phyloP scores from a whole-genome alignment of 2,888 invertebrate genomes.

The Hemithea aestivaria region DNA sequence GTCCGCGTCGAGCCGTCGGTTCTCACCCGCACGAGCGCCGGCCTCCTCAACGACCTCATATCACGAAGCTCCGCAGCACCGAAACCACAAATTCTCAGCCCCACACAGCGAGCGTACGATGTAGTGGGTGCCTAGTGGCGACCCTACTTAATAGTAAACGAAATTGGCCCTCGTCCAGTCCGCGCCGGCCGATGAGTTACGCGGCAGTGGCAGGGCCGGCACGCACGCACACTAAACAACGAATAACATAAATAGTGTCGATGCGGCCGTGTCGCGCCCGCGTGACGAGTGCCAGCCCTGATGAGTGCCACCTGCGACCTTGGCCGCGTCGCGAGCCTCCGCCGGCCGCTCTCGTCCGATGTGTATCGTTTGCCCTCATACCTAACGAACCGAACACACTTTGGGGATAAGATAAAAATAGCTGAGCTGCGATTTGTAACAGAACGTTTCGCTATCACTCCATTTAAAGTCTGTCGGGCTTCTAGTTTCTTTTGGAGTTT shows the following conservation, averaged over 20 bases:
- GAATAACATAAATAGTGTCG: slow-evolving; percentile 14
- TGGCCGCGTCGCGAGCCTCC: background rate
- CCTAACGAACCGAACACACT: no score
- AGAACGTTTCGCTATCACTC: no score
- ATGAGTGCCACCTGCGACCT: slow-evolving; percentile 3
- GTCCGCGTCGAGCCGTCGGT: no score
- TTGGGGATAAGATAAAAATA: no score
- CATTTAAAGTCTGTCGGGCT: no score
- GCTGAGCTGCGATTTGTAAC: no score
- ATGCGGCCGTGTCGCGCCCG: slow-evolving; percentile 2
- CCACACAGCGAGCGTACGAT: slow-evolving; percentile 7
- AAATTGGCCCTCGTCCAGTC: slow-evolving; percentile 18
- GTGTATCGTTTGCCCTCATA: no score
- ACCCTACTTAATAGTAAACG: slow-evolving; percentile 24
- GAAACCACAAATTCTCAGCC: slow-evolving; percentile 16
- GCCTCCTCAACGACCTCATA: background rate
- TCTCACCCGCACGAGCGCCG: no score
- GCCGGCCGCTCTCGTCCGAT: no score
- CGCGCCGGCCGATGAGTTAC: slow-evolving; percentile 21
- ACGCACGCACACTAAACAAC: slow-evolving; percentile 13
- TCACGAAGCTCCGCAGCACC: slow-evolving; percentile 5
- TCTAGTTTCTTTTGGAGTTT: no score
- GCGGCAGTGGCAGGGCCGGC: slow-evolving; percentile 7
- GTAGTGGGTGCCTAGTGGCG: slow-evolving; percentile 11
- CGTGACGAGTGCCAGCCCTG: slow-evolving; percentile 14